A percentile compares a stretch with the other conserved stretches of the same genome.
Conservation (phyloP, 2,797 vertebrate species). For the Neosalanx taihuensis region DNA sequence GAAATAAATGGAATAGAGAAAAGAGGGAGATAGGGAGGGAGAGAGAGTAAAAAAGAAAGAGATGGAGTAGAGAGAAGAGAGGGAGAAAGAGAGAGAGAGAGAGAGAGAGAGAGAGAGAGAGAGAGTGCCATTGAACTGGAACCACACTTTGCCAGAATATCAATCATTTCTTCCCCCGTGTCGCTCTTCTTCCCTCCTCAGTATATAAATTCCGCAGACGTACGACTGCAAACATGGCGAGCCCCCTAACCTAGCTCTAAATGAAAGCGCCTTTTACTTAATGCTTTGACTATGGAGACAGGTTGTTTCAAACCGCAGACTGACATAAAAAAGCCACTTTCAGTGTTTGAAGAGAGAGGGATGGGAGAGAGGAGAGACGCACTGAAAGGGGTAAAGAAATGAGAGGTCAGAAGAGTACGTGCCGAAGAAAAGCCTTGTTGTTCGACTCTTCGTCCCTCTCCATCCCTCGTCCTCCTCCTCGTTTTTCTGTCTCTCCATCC, state of each 20-base stretch:
- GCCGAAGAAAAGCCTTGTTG: slow-evolving; percentile 3
- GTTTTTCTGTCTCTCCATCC: background rate
- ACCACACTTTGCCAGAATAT: slow-evolving; percentile 62
- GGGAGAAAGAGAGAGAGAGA: slow-evolving; percentile 4
- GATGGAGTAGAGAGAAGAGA: too few species aligned
- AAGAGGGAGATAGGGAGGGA: too few species aligned
- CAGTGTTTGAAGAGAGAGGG: background rate
- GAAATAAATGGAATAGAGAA: too few species aligned
- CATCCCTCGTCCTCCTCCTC: background rate
- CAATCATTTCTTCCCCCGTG: slow-evolving; percentile 51
- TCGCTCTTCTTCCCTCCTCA: background rate
- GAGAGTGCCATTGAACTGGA: slow-evolving; percentile 59
- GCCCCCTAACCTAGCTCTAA: slow-evolving; percentile 9
- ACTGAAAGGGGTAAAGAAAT: background rate
- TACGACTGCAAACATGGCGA: background rate
- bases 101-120: slow-evolving; percentile 20
- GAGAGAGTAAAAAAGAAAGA: background rate
- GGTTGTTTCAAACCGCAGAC: background rate
- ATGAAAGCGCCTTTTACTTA: slow-evolving; percentile 9
- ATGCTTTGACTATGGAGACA: slow-evolving; percentile 1
- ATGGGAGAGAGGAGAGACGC: background rate
- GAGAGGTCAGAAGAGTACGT: background rate
- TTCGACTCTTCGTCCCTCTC: slow-evolving; percentile 12
- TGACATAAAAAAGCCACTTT: background rate
- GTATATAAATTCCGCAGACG: slow-evolving; percentile 9